Evolutionary conservation across 2,113 vertebrate species (phyloP).

Genomic region (Ranitomeya variabilis): DNA sequence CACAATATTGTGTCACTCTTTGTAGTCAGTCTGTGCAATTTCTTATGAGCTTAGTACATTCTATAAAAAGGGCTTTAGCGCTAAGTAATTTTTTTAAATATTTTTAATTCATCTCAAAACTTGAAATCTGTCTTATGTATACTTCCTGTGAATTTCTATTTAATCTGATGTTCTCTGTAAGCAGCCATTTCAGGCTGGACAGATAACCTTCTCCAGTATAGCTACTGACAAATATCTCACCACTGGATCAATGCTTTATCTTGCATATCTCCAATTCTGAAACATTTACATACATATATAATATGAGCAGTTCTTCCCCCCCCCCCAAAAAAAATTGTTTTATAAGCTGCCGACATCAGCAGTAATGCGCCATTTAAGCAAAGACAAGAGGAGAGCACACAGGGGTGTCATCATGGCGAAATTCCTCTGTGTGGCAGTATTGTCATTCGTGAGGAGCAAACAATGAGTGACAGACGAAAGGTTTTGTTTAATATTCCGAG

Average conservation of each 20-base stretch:
- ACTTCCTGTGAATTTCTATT: background rate
- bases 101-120: background rate
- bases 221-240: background rate
- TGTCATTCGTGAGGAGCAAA: constrained; percentile 68
- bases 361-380: background rate
- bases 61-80: background rate
- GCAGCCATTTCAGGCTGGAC: background rate
- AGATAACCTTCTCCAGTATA: background rate
- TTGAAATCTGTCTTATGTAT: background rate
- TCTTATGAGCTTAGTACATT: too few species aligned
- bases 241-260: background rate
- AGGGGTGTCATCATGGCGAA: background rate
- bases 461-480: constrained; percentile 67
- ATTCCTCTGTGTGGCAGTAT: constrained; percentile 91
- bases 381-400: background rate
- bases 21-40: too few species aligned
- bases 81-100: background rate
- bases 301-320: background rate
- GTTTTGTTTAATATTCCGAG: constrained; percentile 89
- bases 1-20: too few species aligned
- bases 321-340: background rate
- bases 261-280: background rate
- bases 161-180: background rate
- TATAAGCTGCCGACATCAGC: background rate
- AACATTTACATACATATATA: background rate